Conservation (phyloP, 2,888 invertebrate genomes). For the Melinopterus prodromus region DNA sequence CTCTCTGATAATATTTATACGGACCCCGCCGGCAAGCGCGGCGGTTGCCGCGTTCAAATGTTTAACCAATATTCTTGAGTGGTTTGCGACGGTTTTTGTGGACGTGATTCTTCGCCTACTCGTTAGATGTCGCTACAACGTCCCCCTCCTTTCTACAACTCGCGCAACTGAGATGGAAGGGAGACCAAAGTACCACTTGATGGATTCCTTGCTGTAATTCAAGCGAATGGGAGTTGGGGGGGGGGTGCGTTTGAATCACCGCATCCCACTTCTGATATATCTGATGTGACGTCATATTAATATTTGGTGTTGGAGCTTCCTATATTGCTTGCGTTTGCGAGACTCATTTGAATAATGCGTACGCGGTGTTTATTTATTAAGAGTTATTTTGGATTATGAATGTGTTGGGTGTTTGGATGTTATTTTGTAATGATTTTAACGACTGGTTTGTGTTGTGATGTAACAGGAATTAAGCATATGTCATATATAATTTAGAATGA, state of each 20-base stretch:
- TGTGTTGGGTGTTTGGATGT: too few relatives aligned
- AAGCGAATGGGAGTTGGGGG: background rate
- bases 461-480: too few relatives aligned
- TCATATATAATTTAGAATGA: too few relatives aligned
- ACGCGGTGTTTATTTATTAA: too few relatives aligned
- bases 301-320: background rate
- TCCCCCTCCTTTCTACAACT: background rate
- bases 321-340: too few relatives aligned
- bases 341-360: too few relatives aligned
- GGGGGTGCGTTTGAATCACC: background rate
- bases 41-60: background rate
- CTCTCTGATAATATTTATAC: background rate
- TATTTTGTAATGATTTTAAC: too few relatives aligned
- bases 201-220: background rate
- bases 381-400: too few relatives aligned
- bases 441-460: too few relatives aligned
- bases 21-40: background rate
- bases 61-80: slow-evolving; percentile 4
- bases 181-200: background rate
- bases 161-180: background rate
- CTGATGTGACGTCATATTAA: background rate
- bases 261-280: background rate
- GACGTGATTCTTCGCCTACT: background rate
- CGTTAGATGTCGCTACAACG: background rate
- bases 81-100: background rate